phyloP scores from a whole-genome alignment of 2,113 vertebrate genomes.

The Lepisosteus osseus region DNA sequence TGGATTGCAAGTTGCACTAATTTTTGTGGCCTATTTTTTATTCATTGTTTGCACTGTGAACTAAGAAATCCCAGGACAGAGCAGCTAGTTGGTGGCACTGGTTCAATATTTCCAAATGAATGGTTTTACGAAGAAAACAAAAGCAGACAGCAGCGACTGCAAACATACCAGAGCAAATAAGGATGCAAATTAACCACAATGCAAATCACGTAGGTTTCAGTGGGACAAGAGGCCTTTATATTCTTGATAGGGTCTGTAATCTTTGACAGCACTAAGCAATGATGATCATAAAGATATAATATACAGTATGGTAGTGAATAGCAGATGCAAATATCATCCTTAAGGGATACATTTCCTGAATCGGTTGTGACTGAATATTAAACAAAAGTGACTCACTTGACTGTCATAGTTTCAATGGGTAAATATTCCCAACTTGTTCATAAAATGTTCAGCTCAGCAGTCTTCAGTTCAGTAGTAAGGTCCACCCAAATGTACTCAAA shows the following conservation, averaged over 20 bases:
- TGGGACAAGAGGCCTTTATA: no score
- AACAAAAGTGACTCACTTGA: conserved; percentile 59
- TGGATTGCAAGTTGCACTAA: conserved; percentile 43
- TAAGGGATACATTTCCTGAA: no score
- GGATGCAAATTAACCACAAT: conserved; percentile 62
- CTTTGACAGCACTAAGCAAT: background rate
- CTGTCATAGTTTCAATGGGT: conserved; percentile 62
- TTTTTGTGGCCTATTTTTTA: conserved; percentile 41
- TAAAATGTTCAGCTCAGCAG: conserved; percentile 44
- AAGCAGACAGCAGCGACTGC: conserved; percentile 33
- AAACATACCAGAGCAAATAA: conserved; percentile 49
- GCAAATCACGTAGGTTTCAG: conserved; percentile 54
- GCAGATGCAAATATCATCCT: no score
- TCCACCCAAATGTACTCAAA: no score
- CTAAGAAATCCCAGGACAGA: conserved; percentile 28
- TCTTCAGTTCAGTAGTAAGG: conserved; percentile 17
- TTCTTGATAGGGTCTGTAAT: background rate
- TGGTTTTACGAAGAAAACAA: conserved; percentile 41
- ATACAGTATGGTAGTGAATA: no score
- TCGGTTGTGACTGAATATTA: no score
- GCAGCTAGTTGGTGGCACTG: conserved; percentile 23
- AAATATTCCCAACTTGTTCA: conserved; percentile 57
- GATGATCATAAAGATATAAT: background rate
- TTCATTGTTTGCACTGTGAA: conserved; percentile 33
- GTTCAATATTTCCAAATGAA: conserved; percentile 36